Evolutionary conservation across 1,140 invertebrate genomes (phyloP).

Genomic region (Leptopilina clavipes): DNA sequence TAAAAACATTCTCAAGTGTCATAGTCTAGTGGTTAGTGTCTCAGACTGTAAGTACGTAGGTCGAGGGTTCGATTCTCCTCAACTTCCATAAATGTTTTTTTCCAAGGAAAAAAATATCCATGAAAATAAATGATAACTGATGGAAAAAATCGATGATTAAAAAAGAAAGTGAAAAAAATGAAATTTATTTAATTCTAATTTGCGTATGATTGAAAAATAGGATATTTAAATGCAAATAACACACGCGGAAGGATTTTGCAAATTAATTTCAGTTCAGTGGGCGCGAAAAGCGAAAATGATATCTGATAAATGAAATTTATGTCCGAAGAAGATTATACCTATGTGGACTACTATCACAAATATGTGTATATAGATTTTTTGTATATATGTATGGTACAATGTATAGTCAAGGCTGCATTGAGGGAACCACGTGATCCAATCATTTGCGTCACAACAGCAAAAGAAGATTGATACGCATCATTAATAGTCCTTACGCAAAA

Average conservation of each 20-base stretch:
- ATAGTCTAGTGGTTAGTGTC: no score
- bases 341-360: conserved; percentile 11
- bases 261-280: conserved; percentile 22
- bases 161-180: no score
- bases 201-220: not conserved
- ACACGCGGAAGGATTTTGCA: not conserved
- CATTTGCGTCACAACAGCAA: conserved; percentile 43
- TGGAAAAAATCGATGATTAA: no score
- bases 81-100: no score
- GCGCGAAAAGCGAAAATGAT: not conserved
- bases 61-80: no score
- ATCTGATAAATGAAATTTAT: conserved; percentile 18
- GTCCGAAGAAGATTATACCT: conserved; percentile 32
- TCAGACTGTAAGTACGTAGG: no score
- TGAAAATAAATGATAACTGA: no score
- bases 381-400: not conserved
- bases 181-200: not conserved
- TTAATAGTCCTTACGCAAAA: conserved; percentile 41
- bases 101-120: no score
- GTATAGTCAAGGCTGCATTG: conserved; percentile 23
- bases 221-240: not conserved
- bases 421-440: conserved; percentile 38
- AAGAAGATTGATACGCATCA: conserved; percentile 29
- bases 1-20: no score
- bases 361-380: not conserved